A percentile compares a stretch with the other conserved stretches of the same genome.
Evolutionary conservation across 2,113 vertebrate species (phyloP).

Genomic region (Porphyrio hochstetteri): DNA sequence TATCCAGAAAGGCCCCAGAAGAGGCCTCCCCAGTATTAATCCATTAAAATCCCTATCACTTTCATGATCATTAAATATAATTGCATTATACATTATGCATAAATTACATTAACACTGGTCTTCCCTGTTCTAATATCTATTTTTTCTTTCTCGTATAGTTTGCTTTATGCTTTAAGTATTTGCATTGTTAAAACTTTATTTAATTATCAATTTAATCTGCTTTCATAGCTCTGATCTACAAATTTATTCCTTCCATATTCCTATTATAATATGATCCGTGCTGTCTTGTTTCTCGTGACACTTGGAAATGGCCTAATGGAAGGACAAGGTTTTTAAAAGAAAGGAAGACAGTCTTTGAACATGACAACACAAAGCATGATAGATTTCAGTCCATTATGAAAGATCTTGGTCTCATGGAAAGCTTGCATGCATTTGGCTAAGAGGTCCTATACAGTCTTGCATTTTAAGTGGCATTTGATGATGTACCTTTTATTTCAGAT

Average conservation of each 20-base stretch:
- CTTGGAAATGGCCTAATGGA: neutral
- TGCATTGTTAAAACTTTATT: neutral
- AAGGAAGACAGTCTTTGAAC: neutral
- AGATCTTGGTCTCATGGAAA: neutral
- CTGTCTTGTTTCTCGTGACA: neutral
- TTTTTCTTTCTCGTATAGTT: neutral
- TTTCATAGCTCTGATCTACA: neutral
- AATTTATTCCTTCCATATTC: neutral
- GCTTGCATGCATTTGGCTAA: neutral
- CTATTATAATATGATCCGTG: neutral
- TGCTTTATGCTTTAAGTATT: neutral
- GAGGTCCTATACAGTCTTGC: neutral
- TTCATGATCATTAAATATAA: neutral
- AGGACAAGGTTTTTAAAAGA: neutral
- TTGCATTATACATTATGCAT: neutral
- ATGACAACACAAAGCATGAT: neutral
- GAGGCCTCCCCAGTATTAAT: neutral
- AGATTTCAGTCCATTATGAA: neutral
- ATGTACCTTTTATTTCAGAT: neutral
- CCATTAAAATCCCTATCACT: neutral
- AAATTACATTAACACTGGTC: neutral
- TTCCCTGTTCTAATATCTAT: neutral
- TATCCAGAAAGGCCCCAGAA: neutral
- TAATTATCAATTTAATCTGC: neutral
- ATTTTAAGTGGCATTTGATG: neutral